These are phyloP conservation scores for Hucho hucho DNA, from an alignment of 2,113 vertebrate species.

Conservation along the genomic window DNA sequence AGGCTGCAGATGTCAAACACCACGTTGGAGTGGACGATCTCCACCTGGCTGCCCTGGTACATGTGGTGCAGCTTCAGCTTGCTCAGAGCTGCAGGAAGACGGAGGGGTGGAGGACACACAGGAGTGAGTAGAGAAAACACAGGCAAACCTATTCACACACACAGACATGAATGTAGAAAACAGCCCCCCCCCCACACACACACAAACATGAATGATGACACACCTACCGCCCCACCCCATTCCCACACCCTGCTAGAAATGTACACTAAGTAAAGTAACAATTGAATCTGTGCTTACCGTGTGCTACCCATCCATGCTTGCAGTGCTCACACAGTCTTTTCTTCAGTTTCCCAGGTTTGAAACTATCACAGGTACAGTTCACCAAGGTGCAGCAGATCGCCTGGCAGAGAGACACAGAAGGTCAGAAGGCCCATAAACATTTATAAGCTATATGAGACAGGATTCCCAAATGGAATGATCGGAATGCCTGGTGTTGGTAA, in stretches of 20 bases:
- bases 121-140: not conserved
- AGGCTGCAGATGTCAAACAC: constrained; percentile 98
- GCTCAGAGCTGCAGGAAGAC: constrained; percentile 83
- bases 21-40: constrained; percentile 96
- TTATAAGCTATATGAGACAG: not conserved
- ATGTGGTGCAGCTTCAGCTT: constrained; percentile 90
- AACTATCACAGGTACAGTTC: constrained; percentile 92
- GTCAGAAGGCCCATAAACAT: not conserved
- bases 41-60: constrained; percentile 92
- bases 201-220: not conserved
- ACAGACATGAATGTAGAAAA: constrained; percentile 10
- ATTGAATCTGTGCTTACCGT: constrained; percentile 77
- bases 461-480: no score
- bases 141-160: not conserved
- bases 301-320: constrained; percentile 97
- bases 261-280: not conserved
- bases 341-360: constrained; percentile 93
- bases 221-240: not conserved
- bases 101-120: not conserved
- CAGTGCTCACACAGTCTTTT: constrained; percentile 93
- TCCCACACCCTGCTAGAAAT: not conserved
- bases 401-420: constrained; percentile 68
- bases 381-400: constrained; percentile 92
- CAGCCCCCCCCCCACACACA: constrained; percentile 24
- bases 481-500: no score